Conservation (phyloP, 2,113 vertebrate species). For the Leptodactylus fuscus region DNA sequence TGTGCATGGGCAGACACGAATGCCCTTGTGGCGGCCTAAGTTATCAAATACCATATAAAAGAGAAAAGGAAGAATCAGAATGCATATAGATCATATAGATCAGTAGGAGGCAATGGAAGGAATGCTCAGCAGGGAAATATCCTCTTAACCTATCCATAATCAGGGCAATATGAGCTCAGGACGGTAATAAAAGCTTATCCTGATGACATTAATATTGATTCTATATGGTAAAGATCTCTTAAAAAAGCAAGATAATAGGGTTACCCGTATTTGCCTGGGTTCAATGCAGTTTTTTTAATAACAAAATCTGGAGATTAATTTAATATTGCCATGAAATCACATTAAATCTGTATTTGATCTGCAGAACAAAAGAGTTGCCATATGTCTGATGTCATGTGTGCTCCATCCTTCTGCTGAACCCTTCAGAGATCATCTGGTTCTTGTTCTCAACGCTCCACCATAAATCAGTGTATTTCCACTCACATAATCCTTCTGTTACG, state of each 20-base stretch:
- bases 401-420: not conserved
- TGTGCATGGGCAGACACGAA: too few species aligned
- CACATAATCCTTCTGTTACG: not conserved
- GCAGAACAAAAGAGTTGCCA: conserved; percentile 5
- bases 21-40: too few species aligned
- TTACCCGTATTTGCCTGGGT: not conserved
- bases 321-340: not conserved
- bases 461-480: not conserved
- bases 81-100: too few species aligned
- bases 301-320: not conserved
- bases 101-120: not conserved
- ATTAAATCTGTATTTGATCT: conserved; percentile 10
- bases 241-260: not conserved
- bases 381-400: conserved; percentile 8
- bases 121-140: not conserved
- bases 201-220: conserved; percentile 11
- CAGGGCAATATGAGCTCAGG: not conserved
- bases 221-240: not conserved
- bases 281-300: not conserved
- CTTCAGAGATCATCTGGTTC: conserved; percentile 14
- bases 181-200: too few species aligned
- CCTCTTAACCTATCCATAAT: not conserved
- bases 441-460: not conserved
- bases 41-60: too few species aligned
- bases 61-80: too few species aligned